A percentile compares a stretch with the other conserved stretches of the same genome.
These are phyloP conservation scores for Escarpia spicata DNA, from an alignment of 2,888 invertebrate species.

Conservation along the genomic window DNA sequence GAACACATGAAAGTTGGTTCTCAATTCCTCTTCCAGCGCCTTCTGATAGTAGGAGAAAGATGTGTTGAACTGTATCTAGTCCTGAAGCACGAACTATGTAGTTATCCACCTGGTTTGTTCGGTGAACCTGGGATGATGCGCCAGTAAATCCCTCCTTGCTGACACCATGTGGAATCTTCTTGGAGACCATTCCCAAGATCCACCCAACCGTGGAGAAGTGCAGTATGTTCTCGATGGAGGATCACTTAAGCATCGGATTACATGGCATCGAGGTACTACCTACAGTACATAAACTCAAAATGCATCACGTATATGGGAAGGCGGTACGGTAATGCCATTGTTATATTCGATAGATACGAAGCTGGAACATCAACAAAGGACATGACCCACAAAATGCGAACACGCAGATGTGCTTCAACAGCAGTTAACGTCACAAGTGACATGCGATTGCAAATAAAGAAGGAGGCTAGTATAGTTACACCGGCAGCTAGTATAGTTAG, in stretches of 20 bases:
- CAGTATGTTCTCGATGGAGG: conserved; percentile 44
- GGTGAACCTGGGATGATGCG: conserved; percentile 36
- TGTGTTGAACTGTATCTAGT: no score
- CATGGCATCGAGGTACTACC: conserved; percentile 40
- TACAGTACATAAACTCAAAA: conserved; percentile 38
- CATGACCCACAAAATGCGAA: conserved; percentile 26
- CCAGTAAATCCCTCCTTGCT: conserved; percentile 43
- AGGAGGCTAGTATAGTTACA: conserved; percentile 31
- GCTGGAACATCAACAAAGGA: conserved; percentile 45
- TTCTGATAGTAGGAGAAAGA: no score
- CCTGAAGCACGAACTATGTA: no score
- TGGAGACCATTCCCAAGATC: background rate
- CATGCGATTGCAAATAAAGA: conserved; percentile 41
- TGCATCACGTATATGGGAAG: conserved; percentile 38
- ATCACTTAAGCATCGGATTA: conserved; percentile 42
- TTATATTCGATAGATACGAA: conserved; percentile 49
- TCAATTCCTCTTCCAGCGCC: conserved; percentile 33
- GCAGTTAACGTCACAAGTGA: conserved; percentile 38
- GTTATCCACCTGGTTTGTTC: conserved; percentile 38
- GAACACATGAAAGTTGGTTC: conserved; percentile 39
- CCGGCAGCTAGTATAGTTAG: no score
- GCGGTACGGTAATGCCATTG: conserved; percentile 35
- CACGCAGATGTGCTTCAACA: conserved; percentile 31
- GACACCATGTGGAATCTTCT: conserved; percentile 39
- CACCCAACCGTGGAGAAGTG: background rate